Evolutionary conservation across 2,888 invertebrate species (phyloP).

Genomic region (Deilephila elpenor): DNA sequence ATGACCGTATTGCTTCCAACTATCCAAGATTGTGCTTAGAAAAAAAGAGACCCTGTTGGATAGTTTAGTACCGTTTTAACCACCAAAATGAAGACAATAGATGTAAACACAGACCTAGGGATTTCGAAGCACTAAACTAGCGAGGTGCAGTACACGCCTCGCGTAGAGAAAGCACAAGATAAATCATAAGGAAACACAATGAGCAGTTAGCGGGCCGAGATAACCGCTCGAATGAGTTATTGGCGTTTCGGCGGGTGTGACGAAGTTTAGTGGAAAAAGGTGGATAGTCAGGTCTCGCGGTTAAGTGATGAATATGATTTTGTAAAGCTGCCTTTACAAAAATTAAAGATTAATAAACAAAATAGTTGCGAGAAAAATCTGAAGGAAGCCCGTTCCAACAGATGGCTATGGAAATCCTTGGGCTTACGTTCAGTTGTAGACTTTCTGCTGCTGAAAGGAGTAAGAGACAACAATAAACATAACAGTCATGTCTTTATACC

Average conservation of each 20-base stretch:
- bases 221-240: slow-evolving; percentile 73
- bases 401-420: too few relatives aligned
- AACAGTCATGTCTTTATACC: too few relatives aligned
- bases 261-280: background rate
- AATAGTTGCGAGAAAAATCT: background rate
- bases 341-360: background rate
- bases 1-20: too few relatives aligned
- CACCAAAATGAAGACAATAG: background rate
- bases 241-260: slow-evolving; percentile 43
- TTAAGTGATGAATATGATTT: background rate
- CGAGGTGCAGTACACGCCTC: background rate
- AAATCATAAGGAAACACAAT: slow-evolving; percentile 74
- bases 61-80: background rate
- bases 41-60: too few relatives aligned
- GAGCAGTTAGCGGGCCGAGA: slow-evolving; percentile 67
- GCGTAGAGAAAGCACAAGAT: slow-evolving; percentile 41
- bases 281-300: background rate
- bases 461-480: too few relatives aligned
- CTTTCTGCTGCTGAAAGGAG: too few relatives aligned
- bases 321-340: background rate
- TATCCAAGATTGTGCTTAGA: too few relatives aligned
- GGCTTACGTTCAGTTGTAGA: too few relatives aligned
- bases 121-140: background rate
- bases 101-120: background rate
- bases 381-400: too few relatives aligned